Conservation (phyloP, 2,888 invertebrate genomes). For the Marasmarcha lunaedactyla region DNA sequence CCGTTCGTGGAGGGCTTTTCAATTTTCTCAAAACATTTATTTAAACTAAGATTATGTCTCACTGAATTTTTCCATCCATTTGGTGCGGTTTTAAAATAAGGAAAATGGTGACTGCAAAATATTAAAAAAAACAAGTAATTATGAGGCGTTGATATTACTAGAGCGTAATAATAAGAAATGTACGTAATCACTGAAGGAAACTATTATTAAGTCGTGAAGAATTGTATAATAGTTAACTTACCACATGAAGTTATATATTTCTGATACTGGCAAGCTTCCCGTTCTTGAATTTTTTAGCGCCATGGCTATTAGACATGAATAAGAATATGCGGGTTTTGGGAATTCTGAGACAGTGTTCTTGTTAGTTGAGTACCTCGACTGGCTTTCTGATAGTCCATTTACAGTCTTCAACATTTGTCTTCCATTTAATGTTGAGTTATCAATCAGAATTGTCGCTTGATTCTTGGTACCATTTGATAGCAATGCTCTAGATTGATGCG, state of each 20-base stretch:
- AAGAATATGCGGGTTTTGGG: slow-evolving; percentile 97
- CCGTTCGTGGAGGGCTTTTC: slow-evolving; percentile 93
- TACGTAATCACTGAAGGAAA: not conserved
- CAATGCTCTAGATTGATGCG: slow-evolving; percentile 63
- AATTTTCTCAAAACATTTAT: slow-evolving; percentile 98
- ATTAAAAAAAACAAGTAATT: slow-evolving; percentile 23
- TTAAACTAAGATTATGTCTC: slow-evolving; percentile 94
- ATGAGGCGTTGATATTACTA: too few species aligned
- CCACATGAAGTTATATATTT: slow-evolving; percentile 99
- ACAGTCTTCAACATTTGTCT: slow-evolving; percentile 65
- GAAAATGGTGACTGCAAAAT: slow-evolving; percentile 88
- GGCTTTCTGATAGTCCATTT: slow-evolving; percentile 44
- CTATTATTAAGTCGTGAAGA: not conserved
- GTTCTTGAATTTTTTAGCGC: slow-evolving; percentile 95
- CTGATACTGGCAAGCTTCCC: slow-evolving; percentile 95
- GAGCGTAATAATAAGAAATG: not conserved
- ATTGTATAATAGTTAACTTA: slow-evolving; percentile 63
- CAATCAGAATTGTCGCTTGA: slow-evolving; percentile 61
- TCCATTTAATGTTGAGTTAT: slow-evolving; percentile 55
- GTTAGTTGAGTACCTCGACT: slow-evolving; percentile 45
- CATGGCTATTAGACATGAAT: slow-evolving; percentile 98
- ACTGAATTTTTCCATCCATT: slow-evolving; percentile 99
- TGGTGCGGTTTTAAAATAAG: slow-evolving; percentile 98
- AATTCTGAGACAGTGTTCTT: slow-evolving; percentile 73
- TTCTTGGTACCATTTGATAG: slow-evolving; percentile 56